Conservation (phyloP, 2,113 vertebrate genomes). For the Cepphus grylle region DNA sequence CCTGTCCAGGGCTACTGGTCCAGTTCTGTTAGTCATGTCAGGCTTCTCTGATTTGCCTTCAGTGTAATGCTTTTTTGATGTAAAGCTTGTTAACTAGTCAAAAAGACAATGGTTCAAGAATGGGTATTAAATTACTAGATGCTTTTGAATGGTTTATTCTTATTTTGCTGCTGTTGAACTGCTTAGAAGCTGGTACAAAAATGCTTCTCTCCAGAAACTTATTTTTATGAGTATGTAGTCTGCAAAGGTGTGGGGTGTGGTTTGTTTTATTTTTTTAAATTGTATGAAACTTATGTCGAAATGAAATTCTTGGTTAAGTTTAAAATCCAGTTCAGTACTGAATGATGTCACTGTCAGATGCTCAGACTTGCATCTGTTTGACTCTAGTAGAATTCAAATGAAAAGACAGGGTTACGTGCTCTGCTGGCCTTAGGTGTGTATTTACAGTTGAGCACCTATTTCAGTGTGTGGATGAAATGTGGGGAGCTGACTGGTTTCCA, state of each 20-base stretch:
- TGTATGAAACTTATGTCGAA: fast-evolving
- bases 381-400: background rate
- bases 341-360: background rate
- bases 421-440: background rate
- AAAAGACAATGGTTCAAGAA: background rate
- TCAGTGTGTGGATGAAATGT: background rate
- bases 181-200: background rate
- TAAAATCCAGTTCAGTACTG: background rate
- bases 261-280: background rate
- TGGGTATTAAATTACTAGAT: background rate
- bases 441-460: background rate
- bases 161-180: background rate
- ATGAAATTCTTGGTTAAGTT: background rate
- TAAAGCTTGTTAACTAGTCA: background rate
- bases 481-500: background rate
- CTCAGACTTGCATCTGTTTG: background rate
- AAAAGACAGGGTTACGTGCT: background rate
- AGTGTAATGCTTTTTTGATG: background rate
- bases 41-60: background rate
- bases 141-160: background rate
- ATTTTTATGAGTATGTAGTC: background rate
- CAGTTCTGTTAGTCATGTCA: background rate
- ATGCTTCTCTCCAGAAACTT: background rate
- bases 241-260: background rate
- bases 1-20: background rate